These are phyloP conservation scores for Vulpes ferrilata DNA, from an alignment of 2,113 vertebrate genomes.

Conservation along the genomic window DNA sequence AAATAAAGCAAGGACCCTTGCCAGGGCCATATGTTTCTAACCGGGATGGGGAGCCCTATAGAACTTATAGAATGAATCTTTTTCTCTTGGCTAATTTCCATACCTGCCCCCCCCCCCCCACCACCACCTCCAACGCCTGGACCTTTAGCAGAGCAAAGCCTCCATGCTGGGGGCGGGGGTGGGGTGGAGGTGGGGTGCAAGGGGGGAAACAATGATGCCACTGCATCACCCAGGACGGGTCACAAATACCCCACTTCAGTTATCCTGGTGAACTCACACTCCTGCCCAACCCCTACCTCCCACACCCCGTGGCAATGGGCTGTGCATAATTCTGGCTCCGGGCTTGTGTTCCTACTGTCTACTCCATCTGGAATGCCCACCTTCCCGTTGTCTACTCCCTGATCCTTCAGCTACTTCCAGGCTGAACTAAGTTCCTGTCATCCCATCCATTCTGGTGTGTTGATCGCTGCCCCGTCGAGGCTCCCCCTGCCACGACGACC, in stretches of 20 bases:
- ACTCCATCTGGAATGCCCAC: background rate
- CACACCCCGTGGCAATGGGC: background rate
- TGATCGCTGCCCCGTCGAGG: background rate
- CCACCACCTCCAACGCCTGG: too few relatives aligned
- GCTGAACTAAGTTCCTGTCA: background rate
- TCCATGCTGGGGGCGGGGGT: background rate
- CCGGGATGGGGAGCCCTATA: background rate
- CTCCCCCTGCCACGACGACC: background rate
- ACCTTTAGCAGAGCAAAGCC: background rate
- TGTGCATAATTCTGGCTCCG: background rate
- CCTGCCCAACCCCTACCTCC: background rate
- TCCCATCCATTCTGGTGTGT: background rate
- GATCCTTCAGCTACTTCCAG: background rate
- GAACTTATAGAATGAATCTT: slow-evolving; percentile 1
- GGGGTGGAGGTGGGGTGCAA: too few relatives aligned
- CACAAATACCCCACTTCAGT: background rate
- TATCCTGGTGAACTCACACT: background rate
- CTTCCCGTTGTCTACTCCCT: background rate
- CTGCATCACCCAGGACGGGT: background rate
- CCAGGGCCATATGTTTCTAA: slow-evolving; percentile 56
- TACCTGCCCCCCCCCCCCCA: rapidly evolving
- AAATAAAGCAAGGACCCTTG: slow-evolving; percentile 42
- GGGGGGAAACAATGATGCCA: background rate
- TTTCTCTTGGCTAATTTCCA: slow-evolving; percentile 39
- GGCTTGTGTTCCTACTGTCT: background rate